Conservation (phyloP, 2,888 invertebrate species). For the Plemyria rubiginata region DNA sequence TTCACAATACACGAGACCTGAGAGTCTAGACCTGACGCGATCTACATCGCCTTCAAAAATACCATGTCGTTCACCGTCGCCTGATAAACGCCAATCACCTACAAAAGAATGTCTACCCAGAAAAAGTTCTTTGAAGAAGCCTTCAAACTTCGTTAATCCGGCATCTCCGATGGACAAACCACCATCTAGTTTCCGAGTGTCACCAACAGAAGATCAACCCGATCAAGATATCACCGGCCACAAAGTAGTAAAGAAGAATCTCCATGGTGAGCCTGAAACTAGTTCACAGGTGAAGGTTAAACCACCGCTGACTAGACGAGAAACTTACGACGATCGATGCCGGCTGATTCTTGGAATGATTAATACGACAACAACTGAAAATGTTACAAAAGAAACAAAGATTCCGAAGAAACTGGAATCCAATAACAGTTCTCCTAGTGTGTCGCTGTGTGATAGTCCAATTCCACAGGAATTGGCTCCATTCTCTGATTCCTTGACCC, state of each 20-base stretch:
- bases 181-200: constrained; percentile 70
- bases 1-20: constrained; percentile 48
- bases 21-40: constrained; percentile 51
- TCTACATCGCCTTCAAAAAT: constrained; percentile 72
- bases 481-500: constrained; percentile 41
- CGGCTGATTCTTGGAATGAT: constrained; percentile 88
- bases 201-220: constrained; percentile 64
- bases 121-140: constrained; percentile 79
- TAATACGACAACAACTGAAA: constrained; percentile 60
- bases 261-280: constrained; percentile 50
- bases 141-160: constrained; percentile 55
- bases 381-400: constrained; percentile 46
- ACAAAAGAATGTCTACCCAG: constrained; percentile 69
- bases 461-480: constrained; percentile 50
- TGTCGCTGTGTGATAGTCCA: constrained; percentile 64
- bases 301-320: constrained; percentile 86
- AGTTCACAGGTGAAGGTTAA: constrained; percentile 71
- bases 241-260: constrained; percentile 62
- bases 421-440: constrained; percentile 58
- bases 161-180: constrained; percentile 71
- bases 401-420: constrained; percentile 46
- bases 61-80: constrained; percentile 73
- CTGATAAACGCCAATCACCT: constrained; percentile 61
- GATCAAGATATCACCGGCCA: constrained; percentile 52
- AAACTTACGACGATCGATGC: constrained; percentile 90